phyloP scores from a whole-genome alignment of 1,140 invertebrate genomes.

The Aphaenogaster floridana region DNA sequence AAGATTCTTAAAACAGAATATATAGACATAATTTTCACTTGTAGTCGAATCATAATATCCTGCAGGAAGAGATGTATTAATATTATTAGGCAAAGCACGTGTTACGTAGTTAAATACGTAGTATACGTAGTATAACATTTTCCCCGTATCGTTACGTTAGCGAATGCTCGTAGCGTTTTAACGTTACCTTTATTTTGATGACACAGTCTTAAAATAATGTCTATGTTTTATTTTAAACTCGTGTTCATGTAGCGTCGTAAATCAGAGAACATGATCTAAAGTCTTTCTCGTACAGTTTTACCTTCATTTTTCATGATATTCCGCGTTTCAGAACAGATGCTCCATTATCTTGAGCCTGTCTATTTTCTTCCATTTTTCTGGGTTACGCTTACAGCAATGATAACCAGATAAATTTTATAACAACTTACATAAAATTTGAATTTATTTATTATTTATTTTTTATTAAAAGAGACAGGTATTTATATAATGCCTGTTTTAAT shows the following conservation, averaged over 20 bases:
- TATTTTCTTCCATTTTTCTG: slow-evolving; percentile 6
- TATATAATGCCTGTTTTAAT: neutral
- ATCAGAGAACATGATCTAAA: slow-evolving; percentile 59
- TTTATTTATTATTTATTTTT: neutral
- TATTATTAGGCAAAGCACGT: slow-evolving; percentile 37
- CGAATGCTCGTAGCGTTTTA: neutral
- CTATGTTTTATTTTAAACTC: slow-evolving; percentile 41
- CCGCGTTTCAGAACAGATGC: slow-evolving; percentile 19
- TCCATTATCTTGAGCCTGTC: slow-evolving; percentile 11
- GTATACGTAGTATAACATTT: neutral
- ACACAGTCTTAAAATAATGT: slow-evolving; percentile 29
- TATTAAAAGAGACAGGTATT: neutral
- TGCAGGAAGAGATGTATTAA: slow-evolving; percentile 1
- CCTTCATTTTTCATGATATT: slow-evolving; percentile 26
- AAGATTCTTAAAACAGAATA: neutral
- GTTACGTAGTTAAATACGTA: slow-evolving; percentile 36
- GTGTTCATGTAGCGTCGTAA: slow-evolving; percentile 55
- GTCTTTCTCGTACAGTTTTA: slow-evolving; percentile 52
- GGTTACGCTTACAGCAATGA: neutral
- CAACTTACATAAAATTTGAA: neutral
- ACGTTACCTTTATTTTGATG: neutral
- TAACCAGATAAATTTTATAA: neutral
- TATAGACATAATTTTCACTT: neutral
- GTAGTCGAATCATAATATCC: neutral
- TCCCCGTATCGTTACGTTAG: slow-evolving; percentile 9